Base-by-base conservation (phyloP, 1,140 invertebrate genomes). In the Dreissena rostriformis region DNA sequence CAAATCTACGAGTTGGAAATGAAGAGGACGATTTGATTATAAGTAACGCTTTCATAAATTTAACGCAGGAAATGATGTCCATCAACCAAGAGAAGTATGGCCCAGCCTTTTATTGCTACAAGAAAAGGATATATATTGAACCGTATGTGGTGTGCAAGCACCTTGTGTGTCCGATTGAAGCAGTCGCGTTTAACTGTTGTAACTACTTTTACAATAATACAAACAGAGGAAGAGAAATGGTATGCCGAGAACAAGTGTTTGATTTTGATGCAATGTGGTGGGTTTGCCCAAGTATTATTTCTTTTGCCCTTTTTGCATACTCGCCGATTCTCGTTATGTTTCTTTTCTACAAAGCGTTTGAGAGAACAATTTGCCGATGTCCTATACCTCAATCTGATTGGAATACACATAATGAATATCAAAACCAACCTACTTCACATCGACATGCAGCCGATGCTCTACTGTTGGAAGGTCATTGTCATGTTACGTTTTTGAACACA, bases 111-210 rank as follows among this genome's bases (percentile, higher is more conserved):
- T 84, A 28, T 28, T 84, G 82, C 51, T 76, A 77, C 53, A 61
- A 39, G 29, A 77, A 11, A 10, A 15, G 82, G 24, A 76, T 51
- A 12, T 71, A 51, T 22, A 76, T 84, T 14, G 29, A 76, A 7
- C 74, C 82, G 15, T 84, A 84, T 72, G 49, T 65, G 7, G n/a
- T 84, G 15, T 84, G 82, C 26, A 70, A 77, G 12, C 74, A 84
- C 70, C 68, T 84, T 63, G 67, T 78, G 29, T 84, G 82, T 49
- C 82, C 82, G 0, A n/a, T 77, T 11, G 74, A 84, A 52, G 74
- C 65, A 11, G 5, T 84, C 12, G 51, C 75, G 55, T 65, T 77
- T 52, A 22, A 24, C 29, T 84, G 82, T 24, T 72, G 74, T 39
- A 29, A 22, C n/a, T 61, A 70, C 53, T 70, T 61, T 19, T 84